Conservation (phyloP, 2,888 invertebrate genomes). For the Tetranychus truncatus region DNA sequence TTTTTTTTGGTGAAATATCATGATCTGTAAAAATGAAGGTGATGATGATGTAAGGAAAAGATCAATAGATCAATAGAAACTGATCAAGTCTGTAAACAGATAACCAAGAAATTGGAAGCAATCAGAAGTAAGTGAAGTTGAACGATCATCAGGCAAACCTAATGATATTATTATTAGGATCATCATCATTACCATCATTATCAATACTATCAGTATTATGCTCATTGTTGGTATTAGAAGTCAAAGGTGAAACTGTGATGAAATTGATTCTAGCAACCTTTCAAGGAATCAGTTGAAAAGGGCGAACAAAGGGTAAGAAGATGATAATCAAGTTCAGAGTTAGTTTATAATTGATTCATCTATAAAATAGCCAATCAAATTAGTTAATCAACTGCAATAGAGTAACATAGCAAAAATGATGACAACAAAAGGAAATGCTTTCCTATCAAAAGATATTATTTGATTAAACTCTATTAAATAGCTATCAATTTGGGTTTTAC, state of each 20-base stretch:
- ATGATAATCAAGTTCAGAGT: not conserved
- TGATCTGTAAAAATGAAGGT: not conserved
- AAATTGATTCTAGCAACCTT: not conserved
- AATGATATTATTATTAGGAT: not conserved
- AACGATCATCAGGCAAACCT: not conserved
- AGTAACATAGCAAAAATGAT: too few relatives aligned
- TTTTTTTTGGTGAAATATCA: too few relatives aligned
- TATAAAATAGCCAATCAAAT: not conserved
- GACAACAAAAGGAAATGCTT: too few relatives aligned
- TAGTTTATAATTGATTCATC: not conserved
- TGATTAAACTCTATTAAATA: too few relatives aligned
- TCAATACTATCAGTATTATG: not conserved
- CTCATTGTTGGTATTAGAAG: not conserved
- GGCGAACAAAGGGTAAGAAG: too few relatives aligned
- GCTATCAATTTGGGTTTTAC: too few relatives aligned
- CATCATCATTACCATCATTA: not conserved
- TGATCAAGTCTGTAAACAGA: not conserved
- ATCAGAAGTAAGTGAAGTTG: not conserved
- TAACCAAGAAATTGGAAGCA: not conserved
- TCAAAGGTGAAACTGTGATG: not conserved
- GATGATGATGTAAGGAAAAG: not conserved
- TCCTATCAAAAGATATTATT: too few relatives aligned
- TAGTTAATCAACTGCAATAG: not conserved
- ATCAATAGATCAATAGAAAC: not conserved
- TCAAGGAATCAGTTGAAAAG: not conserved